A percentile compares a stretch with the other conserved stretches of the same genome.
Evolutionary conservation across 37 sponge, comb jelly and placozoan genomes (phyloP).

Genomic region (Ianthella basta): DNA sequence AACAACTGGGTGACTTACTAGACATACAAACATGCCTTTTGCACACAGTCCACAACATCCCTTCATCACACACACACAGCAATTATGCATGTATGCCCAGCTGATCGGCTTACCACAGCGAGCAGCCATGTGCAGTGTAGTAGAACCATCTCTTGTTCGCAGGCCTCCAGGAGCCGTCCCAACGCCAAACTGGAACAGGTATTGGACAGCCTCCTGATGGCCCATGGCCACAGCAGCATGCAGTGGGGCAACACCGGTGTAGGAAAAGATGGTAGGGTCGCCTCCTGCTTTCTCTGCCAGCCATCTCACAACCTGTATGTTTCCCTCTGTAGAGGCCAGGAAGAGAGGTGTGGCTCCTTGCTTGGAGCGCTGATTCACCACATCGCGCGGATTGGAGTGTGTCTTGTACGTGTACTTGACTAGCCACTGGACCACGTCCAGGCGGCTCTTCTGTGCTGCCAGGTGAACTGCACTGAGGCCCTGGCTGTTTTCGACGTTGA

Average conservation of each 20-base stretch:
- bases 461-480: constrained; percentile 86
- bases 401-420: constrained; percentile 46
- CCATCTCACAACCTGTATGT: constrained; percentile 68
- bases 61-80: no score
- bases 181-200: constrained; percentile 78
- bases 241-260: constrained; percentile 69
- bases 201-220: constrained; percentile 72
- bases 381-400: constrained; percentile 48
- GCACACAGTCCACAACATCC: no score
- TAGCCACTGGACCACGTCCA: constrained; percentile 74
- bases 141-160: constrained; percentile 73
- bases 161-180: constrained; percentile 70
- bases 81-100: no score
- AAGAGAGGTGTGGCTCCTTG: constrained; percentile 92
- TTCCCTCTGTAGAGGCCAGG: constrained; percentile 82
- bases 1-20: no score
- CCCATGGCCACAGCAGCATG: constrained; percentile 86
- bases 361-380: constrained; percentile 76
- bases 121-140: constrained; percentile 80
- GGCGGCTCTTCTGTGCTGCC: constrained; percentile 81
- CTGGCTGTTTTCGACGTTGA: constrained; percentile 66
- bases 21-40: no score
- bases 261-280: constrained; percentile 72
- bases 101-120: not conserved
- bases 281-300: constrained; percentile 86